Percentiles rank a stretch among this genome's conserved stretches.
These are phyloP conservation scores for Paradisaea rubra DNA, from an alignment of 2,113 vertebrate genomes.

Conservation along the genomic window DNA sequence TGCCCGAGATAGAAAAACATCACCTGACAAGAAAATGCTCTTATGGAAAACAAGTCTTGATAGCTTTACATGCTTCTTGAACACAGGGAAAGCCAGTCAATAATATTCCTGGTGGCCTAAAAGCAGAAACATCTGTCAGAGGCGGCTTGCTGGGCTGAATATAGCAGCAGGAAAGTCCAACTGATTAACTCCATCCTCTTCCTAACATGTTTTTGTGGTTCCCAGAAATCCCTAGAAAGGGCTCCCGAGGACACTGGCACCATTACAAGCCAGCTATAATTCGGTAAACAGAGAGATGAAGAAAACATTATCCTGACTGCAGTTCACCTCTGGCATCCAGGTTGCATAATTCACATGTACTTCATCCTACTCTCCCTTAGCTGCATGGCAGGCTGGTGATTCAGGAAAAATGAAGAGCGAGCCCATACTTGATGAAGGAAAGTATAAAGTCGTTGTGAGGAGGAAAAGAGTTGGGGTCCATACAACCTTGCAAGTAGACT, in stretches of 20 bases:
- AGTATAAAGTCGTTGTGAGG: neutral
- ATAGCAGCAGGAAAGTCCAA: conserved; percentile 58
- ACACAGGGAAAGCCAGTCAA: conserved; percentile 3
- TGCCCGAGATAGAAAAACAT: neutral
- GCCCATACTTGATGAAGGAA: neutral
- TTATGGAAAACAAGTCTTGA: neutral
- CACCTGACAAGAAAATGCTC: conserved; percentile 9
- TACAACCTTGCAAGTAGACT: neutral
- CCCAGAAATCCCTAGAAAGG: conserved; percentile 60
- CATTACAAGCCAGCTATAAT: conserved; percentile 17
- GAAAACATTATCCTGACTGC: conserved; percentile 5
- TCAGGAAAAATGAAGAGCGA: neutral
- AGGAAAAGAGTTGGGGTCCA: neutral
- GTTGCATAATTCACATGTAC: neutral
- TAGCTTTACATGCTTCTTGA: conserved; percentile 12
- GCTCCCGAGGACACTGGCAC: conserved; percentile 44
- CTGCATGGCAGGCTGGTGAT: neutral
- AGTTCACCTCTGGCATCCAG: neutral
- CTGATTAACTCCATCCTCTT: conserved; percentile 61
- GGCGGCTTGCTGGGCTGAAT: conserved; percentile 44
- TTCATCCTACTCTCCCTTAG: neutral
- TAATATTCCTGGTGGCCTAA: conserved; percentile 39
- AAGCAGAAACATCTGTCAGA: conserved; percentile 57
- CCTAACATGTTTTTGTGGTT: conserved; percentile 28
- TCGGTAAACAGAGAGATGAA: conserved; percentile 42